These are phyloP conservation scores for Eulimnadia texana DNA, from an alignment of 1,140 invertebrate genomes.

Conservation along the genomic window DNA sequence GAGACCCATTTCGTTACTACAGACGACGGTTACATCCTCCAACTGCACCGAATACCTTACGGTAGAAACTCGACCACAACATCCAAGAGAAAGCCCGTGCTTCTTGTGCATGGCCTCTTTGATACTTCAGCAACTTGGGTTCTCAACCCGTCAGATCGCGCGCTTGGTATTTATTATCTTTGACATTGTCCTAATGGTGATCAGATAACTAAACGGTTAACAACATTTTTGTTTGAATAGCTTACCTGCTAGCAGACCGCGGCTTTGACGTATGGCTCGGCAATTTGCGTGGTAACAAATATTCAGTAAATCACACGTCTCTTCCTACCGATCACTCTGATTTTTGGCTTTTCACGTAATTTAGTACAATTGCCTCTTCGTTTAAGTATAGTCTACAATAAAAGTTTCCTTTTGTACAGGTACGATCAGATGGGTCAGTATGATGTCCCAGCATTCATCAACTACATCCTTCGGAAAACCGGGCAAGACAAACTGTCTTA, in stretches of 20 bases:
- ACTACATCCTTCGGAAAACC: slow-evolving; percentile 40
- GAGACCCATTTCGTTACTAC: no score
- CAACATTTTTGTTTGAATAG: slow-evolving; percentile 17
- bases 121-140: slow-evolving; percentile 23
- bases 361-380: slow-evolving; percentile 14
- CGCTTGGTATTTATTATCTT: slow-evolving; percentile 12
- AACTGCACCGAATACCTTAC: slow-evolving; percentile 36
- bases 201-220: no score
- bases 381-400: slow-evolving; percentile 15
- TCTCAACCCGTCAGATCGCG: slow-evolving; percentile 23
- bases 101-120: slow-evolving; percentile 27
- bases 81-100: slow-evolving; percentile 30
- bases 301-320: slow-evolving; percentile 23
- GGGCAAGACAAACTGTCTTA: slow-evolving; percentile 30
- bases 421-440: slow-evolving; percentile 54
- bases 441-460: slow-evolving; percentile 59
- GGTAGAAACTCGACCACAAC: no score
- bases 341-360: slow-evolving; percentile 34
- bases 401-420: no score
- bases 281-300: slow-evolving; percentile 31
- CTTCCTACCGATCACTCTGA: slow-evolving; percentile 15
- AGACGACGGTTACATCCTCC: slow-evolving; percentile 43
- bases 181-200: no score
- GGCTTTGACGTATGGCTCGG: slow-evolving; percentile 33
- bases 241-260: slow-evolving; percentile 27